Percentiles rank a stretch among this genome's conserved stretches.
phyloP scores from a whole-genome alignment of 2,888 invertebrate species.

The Pristionchus exspectatus region DNA sequence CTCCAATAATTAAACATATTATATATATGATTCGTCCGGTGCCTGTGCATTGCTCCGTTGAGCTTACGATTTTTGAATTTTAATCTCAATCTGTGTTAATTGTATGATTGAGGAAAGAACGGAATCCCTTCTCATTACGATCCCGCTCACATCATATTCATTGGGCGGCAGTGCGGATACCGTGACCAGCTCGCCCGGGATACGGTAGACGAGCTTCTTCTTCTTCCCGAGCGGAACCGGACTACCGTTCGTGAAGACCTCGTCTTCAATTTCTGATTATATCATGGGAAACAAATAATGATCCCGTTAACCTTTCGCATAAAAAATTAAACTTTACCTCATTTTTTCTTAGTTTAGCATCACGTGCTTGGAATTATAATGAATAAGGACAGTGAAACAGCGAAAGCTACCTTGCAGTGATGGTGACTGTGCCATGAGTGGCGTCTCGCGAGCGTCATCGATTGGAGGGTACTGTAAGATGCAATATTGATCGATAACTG shows the following conservation, averaged over 20 bases:
- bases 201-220: slow-evolving; percentile 19
- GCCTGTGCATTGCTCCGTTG: no score
- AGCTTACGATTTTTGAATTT: no score
- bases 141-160: slow-evolving; percentile 38
- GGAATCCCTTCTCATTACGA: not conserved
- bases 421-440: not conserved
- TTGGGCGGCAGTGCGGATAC: not conserved
- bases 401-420: slow-evolving; percentile 6
- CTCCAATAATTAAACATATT: no score
- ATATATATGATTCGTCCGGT: no score
- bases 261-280: not conserved
- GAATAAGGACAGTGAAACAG: not conserved
- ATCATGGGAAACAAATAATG: no score
- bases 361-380: no score
- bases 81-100: no score
- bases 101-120: no score
- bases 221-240: slow-evolving; percentile 10
- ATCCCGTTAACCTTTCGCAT: no score
- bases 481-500: not conserved
- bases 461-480: not conserved
- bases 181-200: slow-evolving; percentile 1
- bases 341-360: no score
- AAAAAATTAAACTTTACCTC: no score
- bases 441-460: not conserved
- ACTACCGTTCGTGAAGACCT: slow-evolving; percentile 46